Evolutionary conservation across 2,113 vertebrate species (phyloP).

Genomic region (Rhineura floridana): DNA sequence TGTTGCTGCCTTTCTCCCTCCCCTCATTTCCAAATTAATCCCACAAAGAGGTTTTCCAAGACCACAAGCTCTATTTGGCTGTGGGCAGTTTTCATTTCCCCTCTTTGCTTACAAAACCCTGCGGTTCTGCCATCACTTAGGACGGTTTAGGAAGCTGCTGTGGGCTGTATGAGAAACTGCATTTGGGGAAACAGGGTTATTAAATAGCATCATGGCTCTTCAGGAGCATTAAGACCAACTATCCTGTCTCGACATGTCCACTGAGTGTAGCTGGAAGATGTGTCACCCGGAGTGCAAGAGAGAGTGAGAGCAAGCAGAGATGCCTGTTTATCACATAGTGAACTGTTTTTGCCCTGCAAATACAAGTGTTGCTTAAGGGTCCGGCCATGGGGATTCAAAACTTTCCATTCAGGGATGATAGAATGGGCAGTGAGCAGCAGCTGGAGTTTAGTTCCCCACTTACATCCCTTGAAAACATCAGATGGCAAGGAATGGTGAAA

Average conservation of each 20-base stretch:
- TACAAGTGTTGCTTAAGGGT: background rate
- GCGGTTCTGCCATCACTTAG: conserved; percentile 39
- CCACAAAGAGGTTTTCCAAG: conserved; percentile 51
- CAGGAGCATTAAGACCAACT: background rate
- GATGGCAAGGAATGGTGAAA: background rate
- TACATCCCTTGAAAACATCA: background rate
- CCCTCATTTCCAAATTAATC: conserved; percentile 49
- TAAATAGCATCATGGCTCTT: conserved; percentile 5
- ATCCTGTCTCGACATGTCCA: background rate
- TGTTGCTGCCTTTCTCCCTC: conserved; percentile 37
- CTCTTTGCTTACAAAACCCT: conserved; percentile 33
- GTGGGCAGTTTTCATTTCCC: conserved; percentile 33
- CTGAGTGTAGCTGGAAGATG: background rate
- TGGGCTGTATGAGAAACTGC: background rate
- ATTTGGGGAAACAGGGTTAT: conserved; percentile 19
- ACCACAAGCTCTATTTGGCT: conserved; percentile 50
- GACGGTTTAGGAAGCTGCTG: conserved; percentile 26
- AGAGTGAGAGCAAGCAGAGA: too few species aligned
- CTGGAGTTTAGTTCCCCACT: background rate
- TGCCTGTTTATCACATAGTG: background rate
- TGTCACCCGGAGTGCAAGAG: background rate
- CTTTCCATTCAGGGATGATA: background rate
- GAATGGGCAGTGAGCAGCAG: background rate
- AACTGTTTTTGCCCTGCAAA: background rate
- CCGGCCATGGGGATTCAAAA: background rate